Percentiles rank a stretch among this genome's conserved stretches.
Conservation (phyloP, 1,140 invertebrate genomes). For the Lasaia peninsularis region DNA sequence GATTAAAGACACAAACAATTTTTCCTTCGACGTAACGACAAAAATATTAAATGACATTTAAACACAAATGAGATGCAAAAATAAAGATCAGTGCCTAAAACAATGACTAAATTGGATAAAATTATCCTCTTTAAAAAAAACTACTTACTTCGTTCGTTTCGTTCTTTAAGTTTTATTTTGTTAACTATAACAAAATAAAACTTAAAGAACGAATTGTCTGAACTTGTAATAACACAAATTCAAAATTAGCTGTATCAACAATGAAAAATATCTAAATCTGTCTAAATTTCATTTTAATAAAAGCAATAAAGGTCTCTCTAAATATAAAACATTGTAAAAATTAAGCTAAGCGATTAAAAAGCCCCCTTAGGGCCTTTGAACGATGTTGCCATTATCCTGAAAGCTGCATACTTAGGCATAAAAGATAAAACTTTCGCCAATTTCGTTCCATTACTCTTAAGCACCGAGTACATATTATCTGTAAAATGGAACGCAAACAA, state of each 20-base stretch:
- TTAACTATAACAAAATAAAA: no score
- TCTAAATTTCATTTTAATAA: not conserved
- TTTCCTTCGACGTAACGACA: not conserved
- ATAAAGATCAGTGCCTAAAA: no score
- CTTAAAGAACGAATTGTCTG: no score
- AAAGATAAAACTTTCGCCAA: slow-evolving; percentile 70
- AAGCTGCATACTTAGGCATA: slow-evolving; percentile 49
- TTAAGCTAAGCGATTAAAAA: slow-evolving; percentile 71
- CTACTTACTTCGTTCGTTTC: no score
- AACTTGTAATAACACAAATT: no score
- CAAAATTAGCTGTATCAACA: no score
- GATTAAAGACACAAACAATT: no score
- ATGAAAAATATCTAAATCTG: not conserved
- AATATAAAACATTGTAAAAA: slow-evolving; percentile 56
- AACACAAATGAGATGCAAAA: no score
- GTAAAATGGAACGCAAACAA: slow-evolving; percentile 74
- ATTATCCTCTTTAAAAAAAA: no score
- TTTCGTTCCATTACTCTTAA: slow-evolving; percentile 70
- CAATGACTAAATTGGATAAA: no score
- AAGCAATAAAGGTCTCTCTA: slow-evolving; percentile 25
- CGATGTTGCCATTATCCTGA: slow-evolving; percentile 67
- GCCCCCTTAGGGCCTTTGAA: slow-evolving; percentile 48
- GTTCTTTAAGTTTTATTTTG: no score
- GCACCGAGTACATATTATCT: slow-evolving; percentile 65
- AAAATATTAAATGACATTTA: no score